Evolutionary conservation across 2,113 vertebrate species (phyloP).

Genomic region (Colistium nudipinnis): DNA sequence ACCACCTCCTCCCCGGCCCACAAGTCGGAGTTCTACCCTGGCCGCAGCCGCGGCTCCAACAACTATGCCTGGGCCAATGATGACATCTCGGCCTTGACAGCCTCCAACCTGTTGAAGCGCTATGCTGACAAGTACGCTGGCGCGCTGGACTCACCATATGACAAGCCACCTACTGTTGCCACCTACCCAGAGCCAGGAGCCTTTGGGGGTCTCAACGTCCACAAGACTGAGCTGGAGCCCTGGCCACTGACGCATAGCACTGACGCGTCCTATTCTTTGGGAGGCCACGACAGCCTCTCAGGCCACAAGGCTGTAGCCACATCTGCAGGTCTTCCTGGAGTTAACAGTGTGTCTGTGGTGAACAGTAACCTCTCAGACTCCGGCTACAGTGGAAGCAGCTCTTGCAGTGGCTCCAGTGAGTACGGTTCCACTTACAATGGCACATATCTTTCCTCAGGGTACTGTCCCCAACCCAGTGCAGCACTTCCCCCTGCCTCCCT

Average conservation of each 20-base stretch:
- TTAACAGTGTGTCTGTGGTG: slow-evolving; percentile 82
- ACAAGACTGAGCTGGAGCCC: slow-evolving; percentile 89
- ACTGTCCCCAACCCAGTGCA: slow-evolving; percentile 86
- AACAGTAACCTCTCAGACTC: slow-evolving; percentile 88
- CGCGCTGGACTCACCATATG: slow-evolving; percentile 90
- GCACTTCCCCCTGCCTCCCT: slow-evolving; percentile 85
- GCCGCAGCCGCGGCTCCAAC: slow-evolving; percentile 85
- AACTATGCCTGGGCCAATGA: slow-evolving; percentile 98
- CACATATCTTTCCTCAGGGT: slow-evolving; percentile 90
- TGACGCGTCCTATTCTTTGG: slow-evolving; percentile 86
- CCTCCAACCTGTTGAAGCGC: slow-evolving; percentile 96
- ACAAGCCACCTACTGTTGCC: slow-evolving; percentile 84
- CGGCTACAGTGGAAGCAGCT: slow-evolving; percentile 86
- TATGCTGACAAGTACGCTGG: slow-evolving; percentile 97
- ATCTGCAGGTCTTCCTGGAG: slow-evolving; percentile 78
- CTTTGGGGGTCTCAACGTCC: slow-evolving; percentile 86
- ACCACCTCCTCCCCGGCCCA: slow-evolving; percentile 95
- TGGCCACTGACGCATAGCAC: slow-evolving; percentile 87
- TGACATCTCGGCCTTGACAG: slow-evolving; percentile 95
- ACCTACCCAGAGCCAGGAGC: slow-evolving; percentile 83
- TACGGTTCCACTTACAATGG: slow-evolving; percentile 88
- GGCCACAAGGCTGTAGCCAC: slow-evolving; percentile 82
- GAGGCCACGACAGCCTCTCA: slow-evolving; percentile 85
- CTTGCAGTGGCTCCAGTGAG: slow-evolving; percentile 82
- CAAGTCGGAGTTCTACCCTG: slow-evolving; percentile 89